A percentile compares a stretch with the other conserved stretches of the same genome.
phyloP scores from a whole-genome alignment of 2,888 invertebrate genomes.

The Mythimna lalbum region DNA sequence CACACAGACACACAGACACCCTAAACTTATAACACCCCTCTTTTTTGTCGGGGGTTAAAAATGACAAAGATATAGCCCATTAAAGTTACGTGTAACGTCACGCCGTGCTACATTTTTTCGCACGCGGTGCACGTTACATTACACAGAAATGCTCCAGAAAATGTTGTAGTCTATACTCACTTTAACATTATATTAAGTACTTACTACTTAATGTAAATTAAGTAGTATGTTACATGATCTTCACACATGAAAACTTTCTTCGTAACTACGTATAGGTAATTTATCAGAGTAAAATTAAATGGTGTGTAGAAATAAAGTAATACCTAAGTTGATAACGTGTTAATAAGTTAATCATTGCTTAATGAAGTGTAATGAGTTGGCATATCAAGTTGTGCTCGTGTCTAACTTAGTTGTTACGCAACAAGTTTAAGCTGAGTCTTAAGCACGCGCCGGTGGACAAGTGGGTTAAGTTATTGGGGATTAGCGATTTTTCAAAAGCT shows the following conservation, averaged over 20 bases:
- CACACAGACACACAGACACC: too few species aligned
- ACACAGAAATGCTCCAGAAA: too few species aligned
- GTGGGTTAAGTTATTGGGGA: constrained; percentile 40
- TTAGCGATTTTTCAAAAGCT: constrained; percentile 16
- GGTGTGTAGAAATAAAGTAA: constrained; percentile 37
- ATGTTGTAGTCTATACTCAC: too few species aligned
- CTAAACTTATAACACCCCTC: too few species aligned
- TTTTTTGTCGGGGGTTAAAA: too few species aligned
- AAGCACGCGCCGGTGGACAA: constrained; percentile 58
- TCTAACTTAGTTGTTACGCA: constrained; percentile 70
- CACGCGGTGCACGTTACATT: too few species aligned
- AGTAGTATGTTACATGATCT: not conserved
- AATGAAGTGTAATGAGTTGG: constrained; percentile 74
- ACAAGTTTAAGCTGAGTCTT: constrained; percentile 69
- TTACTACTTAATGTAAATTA: too few species aligned
- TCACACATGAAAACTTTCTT: not conserved
- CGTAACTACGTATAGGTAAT: not conserved
- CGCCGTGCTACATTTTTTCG: too few species aligned
- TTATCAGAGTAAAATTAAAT: constrained; percentile 23
- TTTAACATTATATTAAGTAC: too few species aligned
- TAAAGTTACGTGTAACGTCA: too few species aligned
- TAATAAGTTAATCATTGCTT: constrained; percentile 68
- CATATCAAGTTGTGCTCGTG: constrained; percentile 55
- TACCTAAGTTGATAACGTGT: constrained; percentile 29
- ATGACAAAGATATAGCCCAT: too few species aligned